phyloP scores from a whole-genome alignment of 1,140 invertebrate genomes.

The Lethrus apterus region DNA sequence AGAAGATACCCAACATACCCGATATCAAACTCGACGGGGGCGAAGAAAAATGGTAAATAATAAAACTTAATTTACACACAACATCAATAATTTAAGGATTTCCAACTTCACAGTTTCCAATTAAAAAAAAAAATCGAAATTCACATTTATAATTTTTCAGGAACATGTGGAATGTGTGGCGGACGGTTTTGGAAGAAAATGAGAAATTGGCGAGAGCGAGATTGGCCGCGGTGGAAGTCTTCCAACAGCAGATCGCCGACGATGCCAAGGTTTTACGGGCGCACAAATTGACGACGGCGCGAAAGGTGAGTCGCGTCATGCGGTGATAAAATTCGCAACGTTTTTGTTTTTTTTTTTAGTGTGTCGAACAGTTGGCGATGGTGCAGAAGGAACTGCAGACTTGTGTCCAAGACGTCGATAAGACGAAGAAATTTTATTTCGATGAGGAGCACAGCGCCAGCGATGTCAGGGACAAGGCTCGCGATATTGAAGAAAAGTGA shows the following conservation, averaged over 20 bases:
- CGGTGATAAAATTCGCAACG: background rate
- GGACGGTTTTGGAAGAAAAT: conserved; percentile 89
- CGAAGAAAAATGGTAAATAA: conserved; percentile 75
- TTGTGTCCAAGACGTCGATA: conserved; percentile 84
- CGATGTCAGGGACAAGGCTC: conserved; percentile 88
- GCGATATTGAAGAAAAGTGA: conserved; percentile 94
- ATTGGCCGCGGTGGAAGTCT: conserved; percentile 86
- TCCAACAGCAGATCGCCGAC: conserved; percentile 89
- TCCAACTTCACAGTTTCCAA: too few species aligned
- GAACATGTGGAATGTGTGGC: conserved; percentile 96
- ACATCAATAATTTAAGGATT: background rate
- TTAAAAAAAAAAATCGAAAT: background rate
- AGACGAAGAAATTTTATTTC: conserved; percentile 90
- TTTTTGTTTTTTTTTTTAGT: conserved; percentile 47
- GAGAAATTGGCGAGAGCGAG: conserved; percentile 86
- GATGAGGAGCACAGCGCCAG: conserved; percentile 93
- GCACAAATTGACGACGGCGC: conserved; percentile 77
- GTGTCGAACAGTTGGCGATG: conserved; percentile 74
- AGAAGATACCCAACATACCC: conserved; percentile 85
- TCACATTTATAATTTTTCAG: conserved; percentile 50
- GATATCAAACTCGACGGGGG: conserved; percentile 82
- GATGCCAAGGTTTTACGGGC: conserved; percentile 78
- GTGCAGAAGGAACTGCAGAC: conserved; percentile 86
- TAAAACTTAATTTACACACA: conserved; percentile 3
- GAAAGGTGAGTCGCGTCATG: conserved; percentile 60